phyloP scores from a whole-genome alignment of 2,113 vertebrate genomes.

The Podiceps cristatus region DNA sequence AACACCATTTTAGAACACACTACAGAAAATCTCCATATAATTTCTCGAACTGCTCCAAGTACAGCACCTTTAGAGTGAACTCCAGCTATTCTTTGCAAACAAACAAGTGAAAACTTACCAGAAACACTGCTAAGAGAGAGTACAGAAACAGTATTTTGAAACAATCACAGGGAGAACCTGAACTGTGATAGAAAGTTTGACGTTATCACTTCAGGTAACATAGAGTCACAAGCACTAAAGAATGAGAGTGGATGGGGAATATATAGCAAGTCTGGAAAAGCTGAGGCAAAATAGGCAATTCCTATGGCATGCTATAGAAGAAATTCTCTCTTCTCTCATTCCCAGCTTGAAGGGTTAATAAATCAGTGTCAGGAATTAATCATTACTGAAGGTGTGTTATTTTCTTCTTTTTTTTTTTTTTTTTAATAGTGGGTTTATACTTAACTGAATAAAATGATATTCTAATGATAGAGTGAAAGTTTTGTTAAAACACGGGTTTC shows the following conservation, averaged over 20 bases:
- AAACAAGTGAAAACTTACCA: neutral
- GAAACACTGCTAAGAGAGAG: neutral
- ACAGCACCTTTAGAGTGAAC: neutral
- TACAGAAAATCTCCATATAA: neutral
- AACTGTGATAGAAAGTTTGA: neutral
- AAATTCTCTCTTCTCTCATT: neutral
- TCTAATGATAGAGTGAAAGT: neutral
- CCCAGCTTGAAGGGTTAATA: neutral
- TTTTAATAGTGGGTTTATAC: neutral
- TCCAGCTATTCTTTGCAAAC: neutral
- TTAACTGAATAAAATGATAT: neutral
- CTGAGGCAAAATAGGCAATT: neutral
- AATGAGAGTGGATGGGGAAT: neutral
- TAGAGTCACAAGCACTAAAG: neutral
- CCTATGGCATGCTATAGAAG: fast-evolving
- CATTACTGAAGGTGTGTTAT: neutral
- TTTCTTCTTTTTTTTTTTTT: neutral
- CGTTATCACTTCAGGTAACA: neutral
- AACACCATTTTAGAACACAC: neutral
- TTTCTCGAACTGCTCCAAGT: neutral
- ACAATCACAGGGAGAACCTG: neutral
- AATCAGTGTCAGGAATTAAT: neutral
- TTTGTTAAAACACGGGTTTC: neutral
- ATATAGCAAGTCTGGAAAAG: neutral
- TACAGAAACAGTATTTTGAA: neutral